Percentiles rank a stretch among this genome's conserved stretches.
Conservation (phyloP, 2,888 invertebrate species). For the Orthosia gracilis region DNA sequence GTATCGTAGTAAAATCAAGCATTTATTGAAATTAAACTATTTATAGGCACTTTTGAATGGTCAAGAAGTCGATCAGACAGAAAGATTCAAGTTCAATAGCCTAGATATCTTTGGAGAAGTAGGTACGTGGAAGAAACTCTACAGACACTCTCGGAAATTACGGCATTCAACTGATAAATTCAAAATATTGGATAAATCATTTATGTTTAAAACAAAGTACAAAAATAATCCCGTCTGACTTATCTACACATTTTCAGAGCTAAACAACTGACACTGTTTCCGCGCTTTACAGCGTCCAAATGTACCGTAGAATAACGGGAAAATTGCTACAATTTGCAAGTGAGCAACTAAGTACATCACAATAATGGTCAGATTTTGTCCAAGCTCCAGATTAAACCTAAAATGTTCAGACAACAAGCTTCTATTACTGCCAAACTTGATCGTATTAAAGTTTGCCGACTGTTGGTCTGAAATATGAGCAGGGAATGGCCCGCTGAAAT, state of each 20-base stretch:
- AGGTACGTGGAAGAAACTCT: not conserved
- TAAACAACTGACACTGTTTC: not conserved
- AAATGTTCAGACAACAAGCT: conserved; percentile 75
- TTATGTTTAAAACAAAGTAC: not conserved
- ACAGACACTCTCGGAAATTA: too few relatives aligned
- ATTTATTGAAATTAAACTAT: too few relatives aligned
- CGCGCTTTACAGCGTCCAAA: not conserved
- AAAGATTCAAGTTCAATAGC: not conserved
- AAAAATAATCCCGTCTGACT: too few relatives aligned
- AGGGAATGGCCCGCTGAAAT: conserved; percentile 69
- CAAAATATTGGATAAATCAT: not conserved
- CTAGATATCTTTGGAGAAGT: not conserved
- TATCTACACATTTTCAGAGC: not conserved
- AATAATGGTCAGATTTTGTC: conserved; percentile 79
- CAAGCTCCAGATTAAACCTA: conserved; percentile 75
- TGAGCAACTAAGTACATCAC: conserved; percentile 72
- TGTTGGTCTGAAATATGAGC: conserved; percentile 79
- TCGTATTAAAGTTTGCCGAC: conserved; percentile 81
- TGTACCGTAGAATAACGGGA: conserved; percentile 42
- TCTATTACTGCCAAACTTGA: conserved; percentile 84
- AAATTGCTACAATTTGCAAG: conserved; percentile 73
- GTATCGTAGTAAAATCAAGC: not conserved
- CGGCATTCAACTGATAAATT: too few relatives aligned
- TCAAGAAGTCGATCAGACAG: not conserved
- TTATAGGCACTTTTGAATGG: not conserved